Percentiles rank a stretch among this genome's conserved stretches.
These are phyloP conservation scores for Xyliphius kryptos DNA, from an alignment of 2,113 vertebrate species.

Conservation along the genomic window DNA sequence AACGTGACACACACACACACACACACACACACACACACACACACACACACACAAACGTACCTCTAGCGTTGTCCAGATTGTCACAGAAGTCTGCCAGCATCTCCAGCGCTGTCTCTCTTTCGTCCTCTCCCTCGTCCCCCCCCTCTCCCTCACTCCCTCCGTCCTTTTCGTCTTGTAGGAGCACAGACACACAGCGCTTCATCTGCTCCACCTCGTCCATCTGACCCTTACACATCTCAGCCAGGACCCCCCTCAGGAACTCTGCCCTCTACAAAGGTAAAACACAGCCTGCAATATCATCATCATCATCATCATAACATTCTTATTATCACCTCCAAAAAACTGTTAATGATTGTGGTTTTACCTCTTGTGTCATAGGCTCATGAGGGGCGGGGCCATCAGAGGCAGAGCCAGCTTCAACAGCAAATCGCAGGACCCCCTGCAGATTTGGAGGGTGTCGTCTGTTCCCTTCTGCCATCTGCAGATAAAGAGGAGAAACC, in stretches of 20 bases:
- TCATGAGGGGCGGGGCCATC: slow-evolving; percentile 58
- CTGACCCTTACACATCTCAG: slow-evolving; percentile 71
- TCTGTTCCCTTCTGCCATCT: slow-evolving; percentile 60
- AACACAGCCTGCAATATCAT: no score
- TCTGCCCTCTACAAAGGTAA: slow-evolving; percentile 64
- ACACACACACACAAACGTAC: slow-evolving; percentile 50
- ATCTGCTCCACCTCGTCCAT: slow-evolving; percentile 81
- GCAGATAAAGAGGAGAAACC: neutral
- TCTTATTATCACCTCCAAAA: no score
- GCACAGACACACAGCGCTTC: slow-evolving; percentile 70
- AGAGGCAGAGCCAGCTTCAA: slow-evolving; percentile 70
- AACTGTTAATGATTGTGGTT: no score
- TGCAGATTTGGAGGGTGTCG: slow-evolving; percentile 73
- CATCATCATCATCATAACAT: no score
- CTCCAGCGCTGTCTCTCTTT: slow-evolving; percentile 71
- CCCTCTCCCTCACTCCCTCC: slow-evolving; percentile 45
- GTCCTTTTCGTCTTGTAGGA: slow-evolving; percentile 54
- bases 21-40: no score
- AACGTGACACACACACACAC: no score
- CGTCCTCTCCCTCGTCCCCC: slow-evolving; percentile 55
- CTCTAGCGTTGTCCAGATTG: slow-evolving; percentile 85
- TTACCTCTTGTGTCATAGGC: slow-evolving; percentile 83
- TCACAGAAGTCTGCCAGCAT: slow-evolving; percentile 80
- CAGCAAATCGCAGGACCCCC: slow-evolving; percentile 78
- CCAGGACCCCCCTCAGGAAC: slow-evolving; percentile 76